Evolutionary conservation across 1,140 invertebrate genomes (phyloP), one percentile per base, ranked within the genome.

Genomic region (Lerema accius): DNA sequence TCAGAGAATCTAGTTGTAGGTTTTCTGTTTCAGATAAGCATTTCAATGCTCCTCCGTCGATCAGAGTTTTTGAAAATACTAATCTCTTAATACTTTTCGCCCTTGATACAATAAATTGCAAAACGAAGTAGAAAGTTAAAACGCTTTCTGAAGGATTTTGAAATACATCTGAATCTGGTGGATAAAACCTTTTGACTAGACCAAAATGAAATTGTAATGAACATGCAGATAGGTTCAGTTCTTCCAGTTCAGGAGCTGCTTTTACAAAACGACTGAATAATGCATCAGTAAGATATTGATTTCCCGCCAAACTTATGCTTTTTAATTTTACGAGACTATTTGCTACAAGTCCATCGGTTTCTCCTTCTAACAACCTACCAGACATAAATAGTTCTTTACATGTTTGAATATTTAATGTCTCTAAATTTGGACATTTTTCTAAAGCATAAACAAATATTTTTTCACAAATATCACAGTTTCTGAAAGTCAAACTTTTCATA

Each of bases 321-420:
- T 84, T 92, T 9, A 96, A 85, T 55, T 93, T 92, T 58, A 91
- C 83, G 45, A 95, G 82, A 49, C 89, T 92, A 4, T 91, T 65
- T 13, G 84, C 78, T 39, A 91, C 75, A 48, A 91, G 81, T 19
- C 91, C 82, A 68, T 93, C 93, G 23, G 83, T 84, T 65, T 92
- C 87, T 62, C 91, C 91, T 69, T 94, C 94, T 37, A 95, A 77
- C 14, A 96, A 82, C 0, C 92, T 92, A 7, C 95, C 95, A 17
- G 94, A 94, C 94, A 95, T 95, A 45, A 95, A 94, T 7, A 95
- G 84, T 50, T 94, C 94, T 69, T 94, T 92, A 71, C 94, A 95
- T 40, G 91, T 92, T 65, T 92, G 92, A 14, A 95, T 89, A 63
- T 92, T 92, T 3, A 96, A 83, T 60, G 79, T 79, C 71, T 92